Evolutionary conservation across 1,140 invertebrate genomes (phyloP), one percentile per base, ranked within the genome.

Genomic region (Patella vulgata): DNA sequence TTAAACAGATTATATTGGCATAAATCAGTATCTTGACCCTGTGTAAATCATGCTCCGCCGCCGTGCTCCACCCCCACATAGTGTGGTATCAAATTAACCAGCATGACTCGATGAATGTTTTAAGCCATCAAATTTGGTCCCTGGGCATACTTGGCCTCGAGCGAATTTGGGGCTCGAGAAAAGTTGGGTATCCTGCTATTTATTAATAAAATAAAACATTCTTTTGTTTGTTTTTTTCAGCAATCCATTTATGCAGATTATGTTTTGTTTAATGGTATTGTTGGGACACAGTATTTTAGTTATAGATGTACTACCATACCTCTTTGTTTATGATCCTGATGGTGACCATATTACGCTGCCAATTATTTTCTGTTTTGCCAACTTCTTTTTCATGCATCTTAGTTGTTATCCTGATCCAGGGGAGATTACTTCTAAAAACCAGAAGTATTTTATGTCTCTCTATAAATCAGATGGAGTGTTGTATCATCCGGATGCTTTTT

Each of bases 251-350:
- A 69, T 80, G 57, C 77, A 80, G 67, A 9, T 76, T 17, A 42
- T 79, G 11, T 82, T 74, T 70, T 59, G 62, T 4, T 36, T 56
- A 0, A 40, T 80, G 33, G 66, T 74, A 14, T 17, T 79, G 30
- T 46, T 70, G 14, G 73, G 73, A 1, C 72, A 82, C 62, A 53
- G 61, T 27, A 66, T 77, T 9, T 63, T 71, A 46, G 63, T 77
- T n/a, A 33, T 75, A 8, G 80, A 82, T 58, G 66, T 82, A 53
- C 53, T 82, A 43, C 77, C 80, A 12, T 47, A 77, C 11, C 60
- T 80, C 44, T 72, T 75, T 59, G 43, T 66, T 51, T 74, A 74
- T 54, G 66, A 74, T 42, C 74, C 73, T 12, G 59, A 73, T 36
- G 43, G 68, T 11, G 78, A 82, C 42, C 77, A 79, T 48, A 64